A percentile compares a stretch with the other conserved stretches of the same genome.
Conservation (phyloP, 2,797 vertebrate species). For the Craterocephalus amniculus region DNA sequence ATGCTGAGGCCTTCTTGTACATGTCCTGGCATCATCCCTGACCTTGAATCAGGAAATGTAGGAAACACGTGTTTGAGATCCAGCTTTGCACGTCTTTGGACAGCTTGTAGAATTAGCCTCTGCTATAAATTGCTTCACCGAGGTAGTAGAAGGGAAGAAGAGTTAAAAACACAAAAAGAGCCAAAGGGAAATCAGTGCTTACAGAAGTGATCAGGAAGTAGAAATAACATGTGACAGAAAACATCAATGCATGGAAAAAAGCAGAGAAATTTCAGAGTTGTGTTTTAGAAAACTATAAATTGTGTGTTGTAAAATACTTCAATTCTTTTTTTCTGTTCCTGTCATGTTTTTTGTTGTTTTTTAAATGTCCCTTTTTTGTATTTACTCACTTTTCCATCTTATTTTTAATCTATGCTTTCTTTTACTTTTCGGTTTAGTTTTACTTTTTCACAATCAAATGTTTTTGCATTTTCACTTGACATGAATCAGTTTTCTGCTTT, state of each 20-base stretch:
- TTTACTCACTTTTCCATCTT: neutral
- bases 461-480: neutral
- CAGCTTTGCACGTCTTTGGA: constrained; percentile 4
- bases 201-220: neutral
- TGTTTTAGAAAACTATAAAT: neutral
- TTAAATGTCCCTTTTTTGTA: neutral
- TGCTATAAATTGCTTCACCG: neutral
- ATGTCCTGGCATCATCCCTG: constrained; percentile 72
- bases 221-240: neutral
- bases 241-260: neutral
- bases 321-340: neutral
- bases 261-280: neutral
- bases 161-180: neutral
- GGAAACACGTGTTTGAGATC: constrained; percentile 42
- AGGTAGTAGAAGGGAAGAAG: neutral
- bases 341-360: neutral
- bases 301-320: neutral
- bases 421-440: neutral
- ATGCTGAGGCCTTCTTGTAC: constrained; percentile 64
- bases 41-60: constrained; percentile 65
- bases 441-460: no score
- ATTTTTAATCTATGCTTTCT: neutral
- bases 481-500: neutral
- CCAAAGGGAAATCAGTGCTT: neutral
- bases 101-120: constrained; percentile 4